Evolutionary conservation across 2,888 invertebrate species (phyloP).

Genomic region (Branchipolynoe longqiensis): DNA sequence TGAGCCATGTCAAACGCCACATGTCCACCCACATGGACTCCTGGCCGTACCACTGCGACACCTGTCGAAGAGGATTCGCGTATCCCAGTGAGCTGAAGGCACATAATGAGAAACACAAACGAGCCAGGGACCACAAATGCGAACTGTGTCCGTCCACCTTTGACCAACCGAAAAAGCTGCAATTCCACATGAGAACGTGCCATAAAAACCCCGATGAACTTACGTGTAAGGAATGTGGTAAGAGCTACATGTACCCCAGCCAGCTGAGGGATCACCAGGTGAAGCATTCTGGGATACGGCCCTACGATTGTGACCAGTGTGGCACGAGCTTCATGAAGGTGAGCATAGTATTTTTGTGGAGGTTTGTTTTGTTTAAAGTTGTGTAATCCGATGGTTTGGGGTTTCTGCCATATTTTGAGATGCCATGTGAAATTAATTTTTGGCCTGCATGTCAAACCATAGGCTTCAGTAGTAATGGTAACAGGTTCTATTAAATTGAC

Average conservation of each 20-base stretch:
- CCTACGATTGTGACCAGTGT: slow-evolving; percentile 81
- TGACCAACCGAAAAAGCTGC: slow-evolving; percentile 70
- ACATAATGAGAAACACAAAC: slow-evolving; percentile 75
- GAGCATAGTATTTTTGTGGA: too few species aligned
- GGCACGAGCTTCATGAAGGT: slow-evolving; percentile 82
- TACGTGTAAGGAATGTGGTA: slow-evolving; percentile 75
- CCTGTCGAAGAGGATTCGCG: slow-evolving; percentile 78
- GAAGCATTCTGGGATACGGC: slow-evolving; percentile 79
- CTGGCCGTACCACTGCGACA: slow-evolving; percentile 76
- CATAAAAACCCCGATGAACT: slow-evolving; percentile 73
- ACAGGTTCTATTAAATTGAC: too few species aligned
- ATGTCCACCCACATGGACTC: slow-evolving; percentile 78
- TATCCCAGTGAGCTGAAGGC: slow-evolving; percentile 78
- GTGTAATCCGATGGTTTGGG: too few species aligned
- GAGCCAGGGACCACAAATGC: slow-evolving; percentile 71
- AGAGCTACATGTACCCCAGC: slow-evolving; percentile 80
- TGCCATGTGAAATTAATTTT: too few species aligned
- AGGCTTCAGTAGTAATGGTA: too few species aligned
- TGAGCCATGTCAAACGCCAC: slow-evolving; percentile 80
- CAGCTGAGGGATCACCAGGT: slow-evolving; percentile 75
- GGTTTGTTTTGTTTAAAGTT: too few species aligned
- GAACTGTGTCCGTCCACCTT: slow-evolving; percentile 74
- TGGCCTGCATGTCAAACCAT: too few species aligned
- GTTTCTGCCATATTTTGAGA: too few species aligned
- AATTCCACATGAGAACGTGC: slow-evolving; percentile 70